A percentile compares a stretch with the other conserved stretches of the same genome.
Conservation (phyloP, 1,140 invertebrate genomes). For the Caenorhabditis brenneri region DNA sequence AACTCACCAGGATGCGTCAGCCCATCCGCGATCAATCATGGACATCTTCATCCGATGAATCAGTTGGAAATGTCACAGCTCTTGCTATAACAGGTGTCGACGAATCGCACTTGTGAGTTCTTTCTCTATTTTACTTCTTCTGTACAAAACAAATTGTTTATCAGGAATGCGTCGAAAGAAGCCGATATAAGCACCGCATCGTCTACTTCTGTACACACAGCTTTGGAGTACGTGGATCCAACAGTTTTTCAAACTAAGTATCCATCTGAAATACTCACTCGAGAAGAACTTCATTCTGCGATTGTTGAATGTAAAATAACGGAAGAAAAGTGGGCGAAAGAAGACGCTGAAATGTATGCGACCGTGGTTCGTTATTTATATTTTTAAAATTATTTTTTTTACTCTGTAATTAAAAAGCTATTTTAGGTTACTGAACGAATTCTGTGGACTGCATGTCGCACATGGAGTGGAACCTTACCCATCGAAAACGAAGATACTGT, state of each 20-base stretch:
- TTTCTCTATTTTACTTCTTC: too few species aligned
- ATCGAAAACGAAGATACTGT: neutral
- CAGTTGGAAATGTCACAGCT: neutral
- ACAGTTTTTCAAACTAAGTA: neutral
- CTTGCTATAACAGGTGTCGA: neutral
- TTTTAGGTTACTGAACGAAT: neutral
- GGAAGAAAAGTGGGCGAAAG: neutral
- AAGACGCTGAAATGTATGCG: neutral
- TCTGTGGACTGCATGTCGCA: neutral
- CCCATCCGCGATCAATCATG: neutral
- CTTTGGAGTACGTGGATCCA: neutral
- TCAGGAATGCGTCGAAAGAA: neutral
- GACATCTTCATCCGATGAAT: conserved; percentile 12
- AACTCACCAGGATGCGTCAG: neutral
- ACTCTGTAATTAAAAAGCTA: too few species aligned
- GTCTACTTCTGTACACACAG: neutral
- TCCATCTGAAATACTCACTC: neutral
- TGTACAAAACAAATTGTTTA: neutral
- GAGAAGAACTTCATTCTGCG: neutral
- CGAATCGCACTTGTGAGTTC: neutral
- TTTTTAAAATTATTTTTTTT: too few species aligned
- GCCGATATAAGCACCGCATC: neutral
- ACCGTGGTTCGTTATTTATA: neutral
- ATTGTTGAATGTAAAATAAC: neutral
- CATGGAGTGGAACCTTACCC: conserved; percentile 3